Base-by-base conservation (phyloP, 2,888 invertebrate genomes). In the Carterocephalus palaemon region DNA sequence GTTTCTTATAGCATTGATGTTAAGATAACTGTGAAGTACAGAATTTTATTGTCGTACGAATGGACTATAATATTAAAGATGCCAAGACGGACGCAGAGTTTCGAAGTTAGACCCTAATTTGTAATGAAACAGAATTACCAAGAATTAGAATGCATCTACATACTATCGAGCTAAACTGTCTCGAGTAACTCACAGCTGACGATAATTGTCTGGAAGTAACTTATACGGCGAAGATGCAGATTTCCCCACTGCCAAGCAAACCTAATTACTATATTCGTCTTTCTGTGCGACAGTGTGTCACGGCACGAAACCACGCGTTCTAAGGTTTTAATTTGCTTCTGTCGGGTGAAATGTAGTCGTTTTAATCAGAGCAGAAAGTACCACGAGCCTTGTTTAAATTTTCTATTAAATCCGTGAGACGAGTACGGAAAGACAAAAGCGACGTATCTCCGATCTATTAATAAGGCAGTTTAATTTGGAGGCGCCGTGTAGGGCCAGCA, bases 381-480 rank as follows among this genome's bases (percentile, higher is more conserved):
- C 66, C 71, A 55, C 69, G 64, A 63, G 64, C 59, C 69, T 65
- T 75, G 80, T 78, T 81, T 79, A 69, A 81, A 82, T 83, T 84
- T 83, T 79, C 81, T 79, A 82, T 83, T 85, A 83, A 84, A 70
- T 65, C 67, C 62, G 62, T 64, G 75, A 77, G 74, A 75, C 65
- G 69, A 67, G 70, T 59, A 70, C 61, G 66, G 60, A 62, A 67
- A 77, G 72, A 81, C 78, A 77, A 80, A 43, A 73, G 72, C 68
- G 61, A 78, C 76, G 74, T 82, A 85, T 84, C 83, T 81, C 59
- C 74, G 66, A 85, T 84, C 83, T 83, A 83, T 85, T 84, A 85
- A 84, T 83, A 82, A 80, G 75, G 70, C 72, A 73, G 73, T 76
- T 82, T 84, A 75, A 83, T 83, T 84, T 75, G 65, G 72, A 64